Percentiles rank a stretch among this genome's conserved stretches.
phyloP scores from a whole-genome alignment of 2,113 vertebrate genomes.

The Morone chrysops region DNA sequence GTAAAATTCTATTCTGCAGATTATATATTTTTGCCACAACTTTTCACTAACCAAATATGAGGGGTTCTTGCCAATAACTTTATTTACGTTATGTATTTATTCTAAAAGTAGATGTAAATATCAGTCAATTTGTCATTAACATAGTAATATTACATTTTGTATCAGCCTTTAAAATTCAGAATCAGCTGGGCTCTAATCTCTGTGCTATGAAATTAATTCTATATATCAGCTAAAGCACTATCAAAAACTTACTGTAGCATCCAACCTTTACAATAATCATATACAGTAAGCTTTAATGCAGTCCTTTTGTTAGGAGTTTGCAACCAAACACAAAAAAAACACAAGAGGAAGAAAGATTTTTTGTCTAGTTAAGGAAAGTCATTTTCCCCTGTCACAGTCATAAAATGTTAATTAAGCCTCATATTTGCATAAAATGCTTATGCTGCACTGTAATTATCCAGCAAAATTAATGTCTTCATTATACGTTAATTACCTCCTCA shows the following conservation, averaged over 20 bases:
- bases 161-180: neutral
- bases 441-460: slow-evolving; percentile 61
- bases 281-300: neutral
- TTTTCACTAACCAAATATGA: neutral
- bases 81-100: neutral
- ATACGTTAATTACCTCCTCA: slow-evolving; percentile 60
- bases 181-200: neutral
- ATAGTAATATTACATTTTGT: neutral
- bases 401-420: slow-evolving; percentile 52
- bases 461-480: slow-evolving; percentile 66
- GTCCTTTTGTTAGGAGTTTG: neutral
- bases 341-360: neutral
- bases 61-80: neutral
- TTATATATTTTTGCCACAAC: no score
- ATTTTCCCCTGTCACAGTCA: slow-evolving; percentile 34
- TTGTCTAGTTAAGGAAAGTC: slow-evolving; percentile 19
- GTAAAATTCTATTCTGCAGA: no score
- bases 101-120: neutral
- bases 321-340: slow-evolving; percentile 21
- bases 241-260: neutral
- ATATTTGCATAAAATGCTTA: slow-evolving; percentile 64
- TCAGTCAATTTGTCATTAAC: neutral
- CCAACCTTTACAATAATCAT: neutral
- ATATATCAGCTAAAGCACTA: neutral
- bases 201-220: neutral